Base-by-base conservation (phyloP, 2,888 invertebrate genomes). In the Rhagonycha lutea region DNA sequence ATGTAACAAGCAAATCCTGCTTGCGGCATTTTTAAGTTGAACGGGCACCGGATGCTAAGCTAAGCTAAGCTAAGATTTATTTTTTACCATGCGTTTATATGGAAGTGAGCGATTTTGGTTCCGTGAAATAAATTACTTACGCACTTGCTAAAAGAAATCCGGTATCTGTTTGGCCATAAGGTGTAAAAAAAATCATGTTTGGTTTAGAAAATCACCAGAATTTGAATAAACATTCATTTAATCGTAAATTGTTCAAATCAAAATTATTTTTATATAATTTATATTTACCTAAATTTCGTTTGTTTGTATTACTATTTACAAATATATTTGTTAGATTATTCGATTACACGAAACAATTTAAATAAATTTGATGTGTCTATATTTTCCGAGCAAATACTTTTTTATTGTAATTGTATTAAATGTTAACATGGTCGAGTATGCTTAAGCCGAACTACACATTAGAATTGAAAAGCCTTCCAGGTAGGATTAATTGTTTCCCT, bases 401-500 rank as follows among this genome's bases (percentile, higher is more conserved):
- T 47, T 47, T 47, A 47, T 47, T 47, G 47, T 47, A 76, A 76
- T 76, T 76, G 68, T 76, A 68, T 73, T 70, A 29, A 73, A 68
- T 70, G 73, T 70, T 73, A 76, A 67, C 67, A 62, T 70, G 70
- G 70, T 67, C 67, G 68, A 76, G 70, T 73, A 76, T 76, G 77
- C 67, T 77, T 77, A 77, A 70, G 68, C 74, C 74, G 72, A 74
- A 24, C 69, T 74, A 60, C 72, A 70, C 74, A 74, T 68, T 72
- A 74, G 74, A 77, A 74, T 75, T 74, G 77, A 77, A 77, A 77
- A 74, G 78, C 75, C 75, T 78, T 78, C 72, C 78, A 70, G 73
- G 75, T 74, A 73, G 77, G 69, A 80, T 81, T 81, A 81, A 81
- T 81, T 79, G 81, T 79, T 78, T 79, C 74, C 78, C 77, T 76